phyloP scores from a whole-genome alignment of 2,113 vertebrate genomes.

The Grus americana region DNA sequence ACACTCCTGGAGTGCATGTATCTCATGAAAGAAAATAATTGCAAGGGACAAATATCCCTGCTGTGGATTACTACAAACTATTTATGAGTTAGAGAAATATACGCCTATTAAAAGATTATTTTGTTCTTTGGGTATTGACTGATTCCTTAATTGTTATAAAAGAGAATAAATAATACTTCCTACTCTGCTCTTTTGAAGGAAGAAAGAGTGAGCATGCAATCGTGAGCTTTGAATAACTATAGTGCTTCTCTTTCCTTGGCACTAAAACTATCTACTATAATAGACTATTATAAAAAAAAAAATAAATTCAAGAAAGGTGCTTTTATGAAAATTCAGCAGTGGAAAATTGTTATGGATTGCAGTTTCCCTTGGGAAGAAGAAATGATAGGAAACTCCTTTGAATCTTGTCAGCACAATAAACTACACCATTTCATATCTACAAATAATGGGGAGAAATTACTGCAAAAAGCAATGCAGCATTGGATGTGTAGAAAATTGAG shows the following conservation, averaged over 20 bases:
- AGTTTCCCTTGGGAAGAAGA: constrained; percentile 31
- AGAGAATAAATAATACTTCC: neutral
- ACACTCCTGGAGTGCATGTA: neutral
- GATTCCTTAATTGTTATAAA: neutral
- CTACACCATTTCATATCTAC: neutral
- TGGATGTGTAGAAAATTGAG: constrained; percentile 15
- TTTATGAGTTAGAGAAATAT: neutral
- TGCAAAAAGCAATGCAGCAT: neutral
- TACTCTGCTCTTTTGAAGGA: neutral
- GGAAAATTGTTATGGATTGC: neutral
- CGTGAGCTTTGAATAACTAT: constrained; percentile 14
- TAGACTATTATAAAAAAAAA: constrained; percentile 7
- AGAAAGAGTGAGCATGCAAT: neutral
- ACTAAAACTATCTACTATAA: neutral
- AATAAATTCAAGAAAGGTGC: neutral
- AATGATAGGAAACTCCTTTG: neutral
- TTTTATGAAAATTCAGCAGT: constrained; percentile 43
- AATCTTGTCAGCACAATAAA: constrained; percentile 20
- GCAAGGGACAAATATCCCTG: neutral
- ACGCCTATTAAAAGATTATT: neutral
- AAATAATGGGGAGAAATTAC: constrained; percentile 38
- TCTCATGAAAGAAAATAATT: neutral
- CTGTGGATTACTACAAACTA: neutral
- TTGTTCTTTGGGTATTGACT: neutral
- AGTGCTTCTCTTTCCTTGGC: neutral